Evolutionary conservation across 2,113 vertebrate genomes (phyloP).

Genomic region (Narcine bancroftii): DNA sequence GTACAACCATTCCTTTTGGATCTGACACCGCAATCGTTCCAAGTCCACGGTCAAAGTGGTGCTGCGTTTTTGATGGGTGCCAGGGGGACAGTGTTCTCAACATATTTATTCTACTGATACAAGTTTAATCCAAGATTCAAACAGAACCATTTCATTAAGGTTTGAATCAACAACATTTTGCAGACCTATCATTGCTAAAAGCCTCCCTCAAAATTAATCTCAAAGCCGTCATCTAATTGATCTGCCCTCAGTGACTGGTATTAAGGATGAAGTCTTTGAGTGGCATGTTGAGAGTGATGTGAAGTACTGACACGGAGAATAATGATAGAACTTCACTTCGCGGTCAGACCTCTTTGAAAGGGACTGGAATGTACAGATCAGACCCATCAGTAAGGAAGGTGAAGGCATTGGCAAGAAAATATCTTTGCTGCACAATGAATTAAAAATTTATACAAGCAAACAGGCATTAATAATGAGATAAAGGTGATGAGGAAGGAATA

Average conservation of each 20-base stretch:
- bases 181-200: not conserved
- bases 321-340: not conserved
- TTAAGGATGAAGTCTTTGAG: not conserved
- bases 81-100: not conserved
- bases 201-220: not conserved
- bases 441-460: not conserved
- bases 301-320: not conserved
- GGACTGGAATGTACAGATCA: not conserved
- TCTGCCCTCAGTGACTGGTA: not conserved
- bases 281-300: not conserved
- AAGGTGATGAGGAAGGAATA: not conserved
- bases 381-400: no score
- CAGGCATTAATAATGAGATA: not conserved
- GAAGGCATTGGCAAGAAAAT: not conserved
- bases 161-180: not conserved
- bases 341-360: not conserved
- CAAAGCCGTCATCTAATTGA: not conserved
- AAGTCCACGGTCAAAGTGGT: not conserved
- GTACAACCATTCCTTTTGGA: no score
- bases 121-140: not conserved
- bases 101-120: not conserved
- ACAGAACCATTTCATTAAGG: not conserved
- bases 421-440: not conserved
- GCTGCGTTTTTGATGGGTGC: not conserved
- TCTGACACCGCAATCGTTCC: not conserved